These are phyloP conservation scores for Channallabes apus DNA, from an alignment of 2,797 vertebrate species.

Conservation along the genomic window DNA sequence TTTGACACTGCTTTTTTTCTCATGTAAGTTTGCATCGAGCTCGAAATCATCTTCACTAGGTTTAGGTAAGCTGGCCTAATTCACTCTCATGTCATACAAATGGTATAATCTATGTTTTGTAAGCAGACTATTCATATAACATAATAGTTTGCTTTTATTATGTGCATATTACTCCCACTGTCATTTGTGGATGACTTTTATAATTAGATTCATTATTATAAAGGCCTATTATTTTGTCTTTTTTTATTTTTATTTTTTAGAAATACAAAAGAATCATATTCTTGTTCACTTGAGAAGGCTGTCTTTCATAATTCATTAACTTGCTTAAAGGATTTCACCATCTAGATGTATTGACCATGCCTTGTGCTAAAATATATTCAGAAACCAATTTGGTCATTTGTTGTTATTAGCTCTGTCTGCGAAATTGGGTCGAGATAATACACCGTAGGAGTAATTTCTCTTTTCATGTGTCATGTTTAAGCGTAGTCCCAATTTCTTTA, in stretches of 20 bases:
- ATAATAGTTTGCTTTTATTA: conserved; percentile 22
- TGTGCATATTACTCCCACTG: conserved; percentile 18
- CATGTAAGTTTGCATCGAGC: not conserved
- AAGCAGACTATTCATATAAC: conserved; percentile 25
- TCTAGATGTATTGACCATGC: conserved; percentile 25
- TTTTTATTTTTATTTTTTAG: conserved; percentile 22
- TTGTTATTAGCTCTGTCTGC: conserved; percentile 34
- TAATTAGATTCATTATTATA: conserved; percentile 26
- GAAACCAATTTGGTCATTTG: conserved; percentile 37
- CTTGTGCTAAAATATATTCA: conserved; percentile 5
- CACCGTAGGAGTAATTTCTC: conserved; percentile 26
- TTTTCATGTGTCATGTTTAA: conserved; percentile 22
- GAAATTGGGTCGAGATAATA: conserved; percentile 28
- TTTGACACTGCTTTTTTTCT: not conserved
- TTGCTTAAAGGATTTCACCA: conserved; percentile 33
- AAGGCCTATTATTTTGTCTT: conserved; percentile 31
- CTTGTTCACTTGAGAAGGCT: conserved; percentile 32
- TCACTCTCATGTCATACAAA: not conserved
- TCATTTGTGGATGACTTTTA: conserved; percentile 21
- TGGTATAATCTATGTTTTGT: conserved; percentile 32
- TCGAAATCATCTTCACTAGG: not conserved
- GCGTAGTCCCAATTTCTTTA: conserved; percentile 19
- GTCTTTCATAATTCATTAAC: conserved; percentile 38
- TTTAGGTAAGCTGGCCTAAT: conserved; percentile 31
- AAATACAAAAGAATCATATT: conserved; percentile 30